Evolutionary conservation across 1,140 invertebrate genomes (phyloP).

Genomic region (Eciton burchellii): DNA sequence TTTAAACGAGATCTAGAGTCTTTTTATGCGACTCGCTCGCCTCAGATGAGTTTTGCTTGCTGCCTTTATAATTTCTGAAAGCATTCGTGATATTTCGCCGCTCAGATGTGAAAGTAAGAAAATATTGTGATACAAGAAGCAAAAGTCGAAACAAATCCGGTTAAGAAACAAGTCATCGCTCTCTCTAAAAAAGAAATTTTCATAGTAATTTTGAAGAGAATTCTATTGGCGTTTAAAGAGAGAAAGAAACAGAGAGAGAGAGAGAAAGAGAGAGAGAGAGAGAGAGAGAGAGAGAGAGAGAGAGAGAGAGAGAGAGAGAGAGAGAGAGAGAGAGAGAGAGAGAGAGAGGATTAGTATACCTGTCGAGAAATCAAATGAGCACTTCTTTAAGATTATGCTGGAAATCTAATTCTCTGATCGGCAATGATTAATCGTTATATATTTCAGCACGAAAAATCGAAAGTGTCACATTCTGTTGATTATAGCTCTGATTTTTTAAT

Average conservation of each 20-base stretch:
- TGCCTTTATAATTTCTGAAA: conserved; percentile 22
- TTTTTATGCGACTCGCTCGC: conserved; percentile 1
- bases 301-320: too few relatives aligned
- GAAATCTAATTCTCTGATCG: not conserved
- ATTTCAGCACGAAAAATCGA: not conserved
- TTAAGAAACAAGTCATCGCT: not conserved
- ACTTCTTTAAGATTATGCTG: not conserved
- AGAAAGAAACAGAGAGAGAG: too few relatives aligned
- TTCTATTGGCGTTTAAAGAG: not conserved
- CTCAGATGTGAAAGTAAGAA: not conserved
- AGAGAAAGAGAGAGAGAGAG: too few relatives aligned
- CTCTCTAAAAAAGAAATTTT: not conserved
- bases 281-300: too few relatives aligned
- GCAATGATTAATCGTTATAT: not conserved
- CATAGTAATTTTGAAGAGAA: not conserved
- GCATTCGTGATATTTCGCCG: not conserved
- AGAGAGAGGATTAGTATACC: too few relatives aligned
- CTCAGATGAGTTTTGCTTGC: conserved; percentile 8
- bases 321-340: too few relatives aligned
- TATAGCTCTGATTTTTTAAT: not conserved
- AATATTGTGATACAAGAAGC: not conserved
- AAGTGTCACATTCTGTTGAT: not conserved
- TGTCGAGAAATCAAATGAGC: too few relatives aligned
- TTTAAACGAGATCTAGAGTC: not conserved
- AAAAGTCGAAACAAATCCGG: not conserved